These are phyloP conservation scores for Theristicus caerulescens DNA, from an alignment of 2,113 vertebrate genomes.

Conservation along the genomic window DNA sequence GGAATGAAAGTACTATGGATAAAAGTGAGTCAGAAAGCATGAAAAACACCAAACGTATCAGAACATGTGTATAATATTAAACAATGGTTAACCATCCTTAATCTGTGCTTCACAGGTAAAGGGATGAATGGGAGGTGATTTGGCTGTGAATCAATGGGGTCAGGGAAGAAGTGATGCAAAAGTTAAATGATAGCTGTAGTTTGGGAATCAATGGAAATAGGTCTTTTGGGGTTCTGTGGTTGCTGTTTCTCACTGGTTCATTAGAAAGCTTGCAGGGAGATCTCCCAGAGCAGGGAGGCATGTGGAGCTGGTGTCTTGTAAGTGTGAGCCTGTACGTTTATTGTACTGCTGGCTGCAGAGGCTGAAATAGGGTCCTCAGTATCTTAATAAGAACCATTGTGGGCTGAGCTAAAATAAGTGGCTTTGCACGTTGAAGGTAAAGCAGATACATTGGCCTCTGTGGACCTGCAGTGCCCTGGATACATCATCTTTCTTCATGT, in stretches of 20 bases:
- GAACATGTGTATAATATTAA: not conserved
- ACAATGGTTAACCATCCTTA: not conserved
- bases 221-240: not conserved
- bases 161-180: not conserved
- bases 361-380: not conserved
- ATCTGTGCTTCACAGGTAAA: not conserved
- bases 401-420: not conserved
- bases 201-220: not conserved
- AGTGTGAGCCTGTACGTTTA: accelerated
- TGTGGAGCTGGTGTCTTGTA: not conserved
- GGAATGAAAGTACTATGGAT: conserved; percentile 61
- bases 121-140: not conserved
- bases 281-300: not conserved
- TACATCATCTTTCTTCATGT: not conserved
- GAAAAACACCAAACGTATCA: not conserved
- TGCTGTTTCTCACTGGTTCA: not conserved
- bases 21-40: conserved; percentile 41
- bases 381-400: accelerated
- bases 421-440: not conserved
- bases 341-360: not conserved
- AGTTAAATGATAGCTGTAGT: not conserved
- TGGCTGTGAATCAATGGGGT: not conserved
- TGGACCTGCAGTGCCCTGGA: not conserved
- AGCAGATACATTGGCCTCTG: not conserved
- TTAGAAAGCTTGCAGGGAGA: not conserved